These are phyloP conservation scores for Bufotes viridis DNA, from an alignment of 2,797 vertebrate genomes.

Conservation along the genomic window DNA sequence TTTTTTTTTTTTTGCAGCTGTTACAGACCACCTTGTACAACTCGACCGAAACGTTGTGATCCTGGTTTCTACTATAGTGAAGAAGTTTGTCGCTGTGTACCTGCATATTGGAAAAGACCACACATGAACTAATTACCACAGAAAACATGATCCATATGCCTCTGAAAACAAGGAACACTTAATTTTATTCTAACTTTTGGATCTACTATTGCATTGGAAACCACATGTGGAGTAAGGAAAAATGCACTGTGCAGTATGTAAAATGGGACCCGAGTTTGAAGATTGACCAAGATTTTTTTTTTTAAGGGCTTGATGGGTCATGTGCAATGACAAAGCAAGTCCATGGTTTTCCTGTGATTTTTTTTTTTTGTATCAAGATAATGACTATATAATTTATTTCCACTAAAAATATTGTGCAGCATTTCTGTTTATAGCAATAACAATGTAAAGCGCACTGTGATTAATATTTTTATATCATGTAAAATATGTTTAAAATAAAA, in stretches of 20 bases:
- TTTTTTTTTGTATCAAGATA: constrained; percentile 81
- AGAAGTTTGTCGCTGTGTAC: constrained; percentile 93
- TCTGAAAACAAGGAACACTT: constrained; percentile 66
- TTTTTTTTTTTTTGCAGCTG: constrained; percentile 77
- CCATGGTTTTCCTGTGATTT: constrained; percentile 80
- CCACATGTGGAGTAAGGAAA: constrained; percentile 65
- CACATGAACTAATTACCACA: constrained; percentile 72
- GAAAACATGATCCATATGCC: constrained; percentile 63
- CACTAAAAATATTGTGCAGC: constrained; percentile 91
- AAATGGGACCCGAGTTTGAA: constrained; percentile 66
- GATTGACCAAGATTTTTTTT: constrained; percentile 63
- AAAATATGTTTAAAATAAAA: constrained; percentile 93
- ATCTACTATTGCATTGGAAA: constrained; percentile 72
- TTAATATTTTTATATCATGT: constrained; percentile 97
- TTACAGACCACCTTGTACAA: constrained; percentile 86
- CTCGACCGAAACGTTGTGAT: constrained; percentile 83
- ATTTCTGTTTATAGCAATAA: constrained; percentile 87
- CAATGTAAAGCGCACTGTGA: constrained; percentile 94
- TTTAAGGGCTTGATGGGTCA: constrained; percentile 74
- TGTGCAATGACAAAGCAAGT: constrained; percentile 77
- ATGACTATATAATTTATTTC: constrained; percentile 99
- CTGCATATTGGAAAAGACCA: constrained; percentile 90
- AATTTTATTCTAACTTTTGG: constrained; percentile 64
- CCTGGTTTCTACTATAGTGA: constrained; percentile 88
- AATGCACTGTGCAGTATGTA: constrained; percentile 66